Percentiles rank a stretch among this genome's conserved stretches.
These are phyloP conservation scores for Notodonta ziczac DNA, from an alignment of 2,888 invertebrate genomes.

Conservation along the genomic window DNA sequence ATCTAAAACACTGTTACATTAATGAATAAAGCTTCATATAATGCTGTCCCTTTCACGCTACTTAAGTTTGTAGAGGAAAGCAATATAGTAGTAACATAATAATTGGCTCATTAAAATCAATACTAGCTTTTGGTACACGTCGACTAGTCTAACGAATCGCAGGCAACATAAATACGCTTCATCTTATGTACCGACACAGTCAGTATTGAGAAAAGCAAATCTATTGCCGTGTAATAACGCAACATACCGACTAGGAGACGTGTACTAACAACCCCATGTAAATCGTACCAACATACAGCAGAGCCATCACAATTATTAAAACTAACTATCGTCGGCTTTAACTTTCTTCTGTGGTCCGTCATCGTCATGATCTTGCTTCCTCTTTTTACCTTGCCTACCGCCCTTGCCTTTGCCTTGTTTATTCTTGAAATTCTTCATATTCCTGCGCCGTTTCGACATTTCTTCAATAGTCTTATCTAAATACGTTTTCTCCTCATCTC, in stretches of 20 bases:
- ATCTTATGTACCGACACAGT: too few species aligned
- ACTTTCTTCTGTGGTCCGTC: conserved; percentile 62
- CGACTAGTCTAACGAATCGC: too few species aligned
- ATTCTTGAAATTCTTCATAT: conserved; percentile 68
- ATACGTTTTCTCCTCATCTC: conserved; percentile 89
- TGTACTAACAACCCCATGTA: not conserved
- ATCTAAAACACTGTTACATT: too few species aligned
- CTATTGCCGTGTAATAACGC: too few species aligned
- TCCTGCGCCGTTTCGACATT: conserved; percentile 84
- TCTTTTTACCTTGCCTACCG: conserved; percentile 51
- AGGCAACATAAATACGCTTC: too few species aligned
- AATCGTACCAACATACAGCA: conserved; percentile 4
- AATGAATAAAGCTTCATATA: too few species aligned
- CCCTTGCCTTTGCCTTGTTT: conserved; percentile 53
- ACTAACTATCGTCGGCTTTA: conserved; percentile 57
- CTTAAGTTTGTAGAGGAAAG: not conserved
- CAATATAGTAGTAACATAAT: not conserved
- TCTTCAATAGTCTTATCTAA: conserved; percentile 86
- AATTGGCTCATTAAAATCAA: not conserved
- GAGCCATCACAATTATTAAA: conserved; percentile 18
- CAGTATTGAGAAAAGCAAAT: too few species aligned
- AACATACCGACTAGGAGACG: too few species aligned
- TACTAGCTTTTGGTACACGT: too few species aligned
- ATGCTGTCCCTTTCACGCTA: not conserved
- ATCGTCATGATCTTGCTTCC: conserved; percentile 57